A percentile compares a stretch with the other conserved stretches of the same genome.
These are phyloP conservation scores for Euura saliciscinereae DNA, from an alignment of 1,140 invertebrate genomes.

Conservation along the genomic window DNA sequence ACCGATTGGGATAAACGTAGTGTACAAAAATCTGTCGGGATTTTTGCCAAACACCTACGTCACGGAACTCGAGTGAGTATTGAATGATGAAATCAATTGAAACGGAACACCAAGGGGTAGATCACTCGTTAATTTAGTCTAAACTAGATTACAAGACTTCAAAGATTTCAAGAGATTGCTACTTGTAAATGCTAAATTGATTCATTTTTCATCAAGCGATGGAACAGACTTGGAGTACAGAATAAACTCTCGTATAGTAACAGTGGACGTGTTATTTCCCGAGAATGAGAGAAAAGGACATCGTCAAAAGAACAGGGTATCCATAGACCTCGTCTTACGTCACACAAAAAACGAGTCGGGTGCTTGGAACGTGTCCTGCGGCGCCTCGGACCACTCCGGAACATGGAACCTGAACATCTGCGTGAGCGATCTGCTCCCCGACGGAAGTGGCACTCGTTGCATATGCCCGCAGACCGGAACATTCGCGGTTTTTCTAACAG, in stretches of 20 bases:
- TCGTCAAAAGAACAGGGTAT: slow-evolving; percentile 40
- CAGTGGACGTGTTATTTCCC: slow-evolving; percentile 53
- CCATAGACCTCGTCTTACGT: slow-evolving; percentile 51
- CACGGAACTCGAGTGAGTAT: slow-evolving; percentile 60
- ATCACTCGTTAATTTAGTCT: too few relatives aligned
- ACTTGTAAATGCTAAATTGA: slow-evolving; percentile 12
- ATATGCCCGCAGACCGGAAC: slow-evolving; percentile 65
- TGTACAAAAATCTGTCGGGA: slow-evolving; percentile 61
- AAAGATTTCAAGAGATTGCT: too few relatives aligned
- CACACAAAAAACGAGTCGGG: slow-evolving; percentile 47
- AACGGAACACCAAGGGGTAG: too few relatives aligned
- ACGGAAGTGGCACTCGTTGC: slow-evolving; percentile 61
- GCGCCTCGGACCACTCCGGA: slow-evolving; percentile 51
- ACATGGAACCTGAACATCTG: slow-evolving; percentile 63
- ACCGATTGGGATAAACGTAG: slow-evolving; percentile 52
- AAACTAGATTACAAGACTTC: too few relatives aligned
- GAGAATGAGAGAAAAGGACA: slow-evolving; percentile 30
- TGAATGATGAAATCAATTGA: neutral
- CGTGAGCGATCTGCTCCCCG: slow-evolving; percentile 55
- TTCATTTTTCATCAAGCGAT: slow-evolving; percentile 56
- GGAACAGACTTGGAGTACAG: slow-evolving; percentile 70
- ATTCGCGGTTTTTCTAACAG: slow-evolving; percentile 65
- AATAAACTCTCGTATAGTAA: slow-evolving; percentile 67
- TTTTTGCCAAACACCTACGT: slow-evolving; percentile 61
- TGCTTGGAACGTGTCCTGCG: slow-evolving; percentile 62